These are phyloP conservation scores for Rutilus rutilus DNA, from an alignment of 2,113 vertebrate species.

Conservation along the genomic window DNA sequence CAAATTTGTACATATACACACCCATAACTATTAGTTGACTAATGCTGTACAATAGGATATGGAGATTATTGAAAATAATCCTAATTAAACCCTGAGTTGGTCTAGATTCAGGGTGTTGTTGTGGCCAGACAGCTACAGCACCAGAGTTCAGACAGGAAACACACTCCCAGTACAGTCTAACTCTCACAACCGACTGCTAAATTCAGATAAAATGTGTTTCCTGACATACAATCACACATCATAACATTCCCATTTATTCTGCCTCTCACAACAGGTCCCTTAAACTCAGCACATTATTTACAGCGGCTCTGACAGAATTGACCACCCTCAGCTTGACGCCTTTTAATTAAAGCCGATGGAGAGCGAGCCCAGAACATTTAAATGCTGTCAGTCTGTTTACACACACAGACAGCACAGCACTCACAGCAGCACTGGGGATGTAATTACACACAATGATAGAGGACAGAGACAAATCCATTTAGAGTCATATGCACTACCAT, in stretches of 20 bases:
- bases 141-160: conserved; percentile 35
- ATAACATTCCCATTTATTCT: neutral
- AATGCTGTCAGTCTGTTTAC: neutral
- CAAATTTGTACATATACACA: neutral
- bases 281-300: conserved; percentile 21
- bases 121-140: neutral
- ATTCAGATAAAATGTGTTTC: conserved; percentile 35
- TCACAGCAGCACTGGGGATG: neutral
- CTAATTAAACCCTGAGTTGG: no score
- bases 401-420: conserved; percentile 29
- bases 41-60: neutral
- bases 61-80: neutral
- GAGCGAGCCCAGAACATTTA: neutral
- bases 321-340: neutral
- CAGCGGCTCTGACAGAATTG: conserved; percentile 13
- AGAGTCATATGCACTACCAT: neutral
- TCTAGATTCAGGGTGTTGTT: neutral
- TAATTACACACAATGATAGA: conserved; percentile 6
- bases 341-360: conserved; percentile 36
- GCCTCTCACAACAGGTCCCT: neutral
- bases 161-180: conserved; percentile 13
- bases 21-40: neutral
- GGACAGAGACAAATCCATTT: neutral
- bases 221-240: conserved; percentile 17
- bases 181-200: conserved; percentile 1